These are phyloP conservation scores for Limenitis arthemis DNA, from an alignment of 2,888 invertebrate species.

Conservation along the genomic window DNA sequence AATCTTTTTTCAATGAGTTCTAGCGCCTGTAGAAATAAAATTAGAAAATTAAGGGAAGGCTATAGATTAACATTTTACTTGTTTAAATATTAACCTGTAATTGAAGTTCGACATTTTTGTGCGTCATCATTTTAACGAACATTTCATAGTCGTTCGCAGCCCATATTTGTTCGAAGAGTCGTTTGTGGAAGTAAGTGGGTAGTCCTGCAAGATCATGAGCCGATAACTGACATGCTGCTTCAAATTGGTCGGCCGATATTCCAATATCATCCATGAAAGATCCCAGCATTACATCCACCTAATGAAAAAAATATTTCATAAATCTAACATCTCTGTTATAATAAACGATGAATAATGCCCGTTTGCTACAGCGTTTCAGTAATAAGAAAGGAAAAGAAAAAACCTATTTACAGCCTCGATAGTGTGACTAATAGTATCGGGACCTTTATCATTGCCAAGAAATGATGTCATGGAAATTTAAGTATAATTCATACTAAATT, in stretches of 20 bases:
- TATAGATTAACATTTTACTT: neutral
- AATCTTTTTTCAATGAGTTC: constrained; percentile 87
- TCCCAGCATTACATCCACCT: constrained; percentile 92
- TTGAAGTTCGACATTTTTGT: constrained; percentile 92
- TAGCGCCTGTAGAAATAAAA: constrained; percentile 75
- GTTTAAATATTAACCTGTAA: constrained; percentile 56
- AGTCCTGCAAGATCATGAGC: constrained; percentile 62
- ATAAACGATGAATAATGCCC: neutral
- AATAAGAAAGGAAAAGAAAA: too few species aligned
- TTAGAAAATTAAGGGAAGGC: neutral
- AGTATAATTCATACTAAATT: constrained; percentile 74
- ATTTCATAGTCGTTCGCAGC: constrained; percentile 93
- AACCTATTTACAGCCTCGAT: too few species aligned
- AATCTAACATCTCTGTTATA: too few species aligned
- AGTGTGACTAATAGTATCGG: too few species aligned
- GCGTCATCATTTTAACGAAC: constrained; percentile 94
- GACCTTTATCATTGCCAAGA: too few species aligned
- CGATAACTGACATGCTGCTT: constrained; percentile 78
- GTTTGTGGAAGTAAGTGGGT: constrained; percentile 73
- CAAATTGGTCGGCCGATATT: constrained; percentile 90
- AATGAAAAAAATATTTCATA: constrained; percentile 9
- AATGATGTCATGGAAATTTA: too few species aligned
- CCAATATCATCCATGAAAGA: constrained; percentile 95
- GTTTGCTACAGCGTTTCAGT: neutral
- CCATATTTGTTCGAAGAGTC: constrained; percentile 84